These are phyloP conservation scores for Phenganax stokvisi DNA, from an alignment of 92 coral and sea anemone species.

Conservation along the genomic window DNA sequence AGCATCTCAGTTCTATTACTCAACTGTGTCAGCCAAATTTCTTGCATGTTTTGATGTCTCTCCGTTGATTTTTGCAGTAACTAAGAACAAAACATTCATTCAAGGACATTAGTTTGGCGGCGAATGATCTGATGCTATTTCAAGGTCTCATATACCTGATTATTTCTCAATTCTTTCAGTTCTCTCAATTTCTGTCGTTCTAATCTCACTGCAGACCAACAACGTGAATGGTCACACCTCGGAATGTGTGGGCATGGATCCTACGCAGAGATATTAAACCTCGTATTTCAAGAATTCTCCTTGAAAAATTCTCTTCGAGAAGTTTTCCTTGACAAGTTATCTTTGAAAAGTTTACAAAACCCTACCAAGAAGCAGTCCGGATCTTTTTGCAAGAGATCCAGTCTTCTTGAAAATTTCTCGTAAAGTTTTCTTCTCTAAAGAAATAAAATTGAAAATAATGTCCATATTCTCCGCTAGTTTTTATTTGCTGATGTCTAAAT, in stretches of 20 bases:
- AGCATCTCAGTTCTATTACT: slow-evolving; percentile 41
- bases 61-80: slow-evolving; percentile 59
- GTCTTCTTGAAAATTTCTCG: slow-evolving; percentile 17
- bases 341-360: background rate
- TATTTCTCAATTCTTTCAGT: slow-evolving; percentile 49
- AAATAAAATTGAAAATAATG: background rate
- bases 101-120: background rate
- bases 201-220: slow-evolving; percentile 73
- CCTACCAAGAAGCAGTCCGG: slow-evolving; percentile 14
- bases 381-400: slow-evolving; percentile 18
- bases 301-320: background rate
- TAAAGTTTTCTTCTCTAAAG: slow-evolving; percentile 26
- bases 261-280: slow-evolving; percentile 35
- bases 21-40: slow-evolving; percentile 60
- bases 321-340: background rate
- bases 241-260: slow-evolving; percentile 85
- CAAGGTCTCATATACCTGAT: slow-evolving; percentile 50
- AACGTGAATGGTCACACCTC: slow-evolving; percentile 81
- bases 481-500: too few relatives aligned
- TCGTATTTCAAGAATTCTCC: background rate
- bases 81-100: slow-evolving; percentile 34
- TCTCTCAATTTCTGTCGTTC: slow-evolving; percentile 59
- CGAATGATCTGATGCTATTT: background rate
- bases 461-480: too few relatives aligned
- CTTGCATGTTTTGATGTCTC: slow-evolving; percentile 62